Evolutionary conservation across 2,797 vertebrate genomes (phyloP).

Genomic region (Odontamblyopus lacepedii): DNA sequence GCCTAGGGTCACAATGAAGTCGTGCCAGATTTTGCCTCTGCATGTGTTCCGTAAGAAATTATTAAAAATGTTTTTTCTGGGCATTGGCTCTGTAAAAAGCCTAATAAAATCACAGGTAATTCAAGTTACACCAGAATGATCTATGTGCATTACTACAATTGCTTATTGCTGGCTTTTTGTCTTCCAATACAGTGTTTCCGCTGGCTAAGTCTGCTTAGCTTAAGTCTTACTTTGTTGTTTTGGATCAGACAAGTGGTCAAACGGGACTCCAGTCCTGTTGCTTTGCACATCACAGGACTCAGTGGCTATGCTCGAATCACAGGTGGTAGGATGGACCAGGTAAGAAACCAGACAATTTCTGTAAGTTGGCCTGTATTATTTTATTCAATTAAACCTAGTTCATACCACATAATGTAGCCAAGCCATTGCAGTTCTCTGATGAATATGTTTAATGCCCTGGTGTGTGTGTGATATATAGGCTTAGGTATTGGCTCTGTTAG

Average conservation of each 20-base stretch:
- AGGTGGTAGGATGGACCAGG: conserved; percentile 47
- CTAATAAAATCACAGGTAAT: conserved; percentile 69
- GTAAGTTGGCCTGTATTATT: not conserved
- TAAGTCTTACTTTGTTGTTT: conserved; percentile 65
- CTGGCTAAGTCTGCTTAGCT: conserved; percentile 64
- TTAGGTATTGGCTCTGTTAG: not conserved
- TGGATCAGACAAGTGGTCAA: conserved; percentile 68
- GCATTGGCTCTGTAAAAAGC: conserved; percentile 17
- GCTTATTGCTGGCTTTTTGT: not conserved
- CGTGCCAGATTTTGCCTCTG: not conserved
- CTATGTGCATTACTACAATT: not conserved
- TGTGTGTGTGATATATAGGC: not conserved
- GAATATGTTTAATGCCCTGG: not conserved
- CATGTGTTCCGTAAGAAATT: not conserved
- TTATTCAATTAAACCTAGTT: not conserved
- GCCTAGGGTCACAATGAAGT: conserved; percentile 1
- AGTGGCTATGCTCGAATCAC: conserved; percentile 67
- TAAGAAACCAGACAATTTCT: conserved; percentile 22
- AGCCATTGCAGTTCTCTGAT: not conserved
- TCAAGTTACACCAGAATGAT: not conserved
- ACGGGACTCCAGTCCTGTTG: conserved; percentile 11
- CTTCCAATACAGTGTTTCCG: conserved; percentile 42
- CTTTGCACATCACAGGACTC: conserved; percentile 37
- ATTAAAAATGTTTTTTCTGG: conserved; percentile 12
- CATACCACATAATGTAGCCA: not conserved